Base-by-base conservation (phyloP, 2,113 vertebrate genomes). In the Shinisaurus crocodilurus region DNA sequence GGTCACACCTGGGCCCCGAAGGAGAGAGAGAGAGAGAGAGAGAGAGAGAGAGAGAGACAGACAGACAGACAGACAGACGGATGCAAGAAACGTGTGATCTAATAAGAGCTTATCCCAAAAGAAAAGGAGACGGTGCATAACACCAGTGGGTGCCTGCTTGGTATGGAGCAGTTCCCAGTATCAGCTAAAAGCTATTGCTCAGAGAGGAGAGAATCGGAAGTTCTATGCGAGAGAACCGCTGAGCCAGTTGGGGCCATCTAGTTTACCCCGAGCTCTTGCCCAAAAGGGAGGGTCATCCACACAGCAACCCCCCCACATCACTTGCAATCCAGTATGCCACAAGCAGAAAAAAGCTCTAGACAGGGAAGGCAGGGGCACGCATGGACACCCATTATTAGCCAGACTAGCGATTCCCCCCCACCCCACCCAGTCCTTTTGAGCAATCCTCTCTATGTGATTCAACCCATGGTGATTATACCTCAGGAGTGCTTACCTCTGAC, bases 1-100 rank as follows among this genome's bases (percentile, higher is more conserved):
- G 4, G 5, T 82, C 43, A 72, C 92, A 93, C 90, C 75, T 95
- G 94, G 82, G 54, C 37, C 92, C 79, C 40, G 54, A 88, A 91
- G 86, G 54, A 29, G 43, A 32, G 37, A 18, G 18, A 3, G 6
- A 32, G 20, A 43, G 23, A 43, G 20, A 43, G 25, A 15, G 32
- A 15, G 10, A n/a, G 65, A 29, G n/a, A n/a, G 12, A 60, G n/a
- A 6, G 20, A 6, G 18, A 27, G 57, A 13, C 7, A 67, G 3
- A 67, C 23, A 67, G 63, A n/a, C 5, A 75, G 40, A 37, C 54
- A 82, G 67, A 29, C 50, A 80, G 32, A 18, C 81, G 63, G 32
- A 20, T 82, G 65, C 76, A 88, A 92, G 85, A 54, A 37, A 72
- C 29, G 29, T 70, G 34, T 82, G 57, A 79, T 85, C 80, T 81